Evolutionary conservation across 30 jellyfish, hydroid and myxozoan genomes (phyloP).

Genomic region (Chrysaora quinquecirrha): DNA sequence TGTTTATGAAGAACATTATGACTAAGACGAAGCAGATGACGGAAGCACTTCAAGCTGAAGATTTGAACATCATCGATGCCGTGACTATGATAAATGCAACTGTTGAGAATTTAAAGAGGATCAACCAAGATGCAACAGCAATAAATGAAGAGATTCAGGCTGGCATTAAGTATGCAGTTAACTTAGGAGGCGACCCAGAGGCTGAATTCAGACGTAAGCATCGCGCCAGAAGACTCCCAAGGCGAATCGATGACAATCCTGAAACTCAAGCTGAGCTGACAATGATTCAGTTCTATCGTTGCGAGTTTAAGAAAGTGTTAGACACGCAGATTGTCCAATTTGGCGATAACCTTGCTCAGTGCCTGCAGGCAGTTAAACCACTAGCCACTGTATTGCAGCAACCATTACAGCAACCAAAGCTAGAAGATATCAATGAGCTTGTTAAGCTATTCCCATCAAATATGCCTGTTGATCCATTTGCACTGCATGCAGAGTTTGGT

Average conservation of each 20-base stretch:
- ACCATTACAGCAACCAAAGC: constrained; percentile 26
- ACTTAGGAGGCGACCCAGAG: no score
- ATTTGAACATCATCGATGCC: no score
- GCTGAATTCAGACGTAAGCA: constrained; percentile 44
- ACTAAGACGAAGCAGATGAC: no score
- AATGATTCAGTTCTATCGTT: constrained; percentile 8
- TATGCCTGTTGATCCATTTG: constrained; percentile 24
- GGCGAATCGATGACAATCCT: constrained; percentile 26
- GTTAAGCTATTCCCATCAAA: constrained; percentile 10
- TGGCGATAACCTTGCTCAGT: constrained; percentile 35
- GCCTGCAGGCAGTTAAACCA: constrained; percentile 37
- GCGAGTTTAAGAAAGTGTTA: constrained; percentile 21
- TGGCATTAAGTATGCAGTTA: no score
- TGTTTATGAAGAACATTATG: no score
- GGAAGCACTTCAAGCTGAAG: no score
- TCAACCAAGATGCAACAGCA: not conserved
- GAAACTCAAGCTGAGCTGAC: not conserved
- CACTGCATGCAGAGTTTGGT: constrained; percentile 44
- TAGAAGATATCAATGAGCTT: constrained; percentile 18
- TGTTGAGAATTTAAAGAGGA: not conserved
- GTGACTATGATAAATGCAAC: no score
- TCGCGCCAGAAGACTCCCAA: constrained; percentile 39
- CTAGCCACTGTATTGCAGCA: constrained; percentile 41
- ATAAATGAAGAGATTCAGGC: not conserved
- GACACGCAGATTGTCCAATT: constrained; percentile 26